phyloP scores from a whole-genome alignment of 2,113 vertebrate species.

The Melospiza melodia region DNA sequence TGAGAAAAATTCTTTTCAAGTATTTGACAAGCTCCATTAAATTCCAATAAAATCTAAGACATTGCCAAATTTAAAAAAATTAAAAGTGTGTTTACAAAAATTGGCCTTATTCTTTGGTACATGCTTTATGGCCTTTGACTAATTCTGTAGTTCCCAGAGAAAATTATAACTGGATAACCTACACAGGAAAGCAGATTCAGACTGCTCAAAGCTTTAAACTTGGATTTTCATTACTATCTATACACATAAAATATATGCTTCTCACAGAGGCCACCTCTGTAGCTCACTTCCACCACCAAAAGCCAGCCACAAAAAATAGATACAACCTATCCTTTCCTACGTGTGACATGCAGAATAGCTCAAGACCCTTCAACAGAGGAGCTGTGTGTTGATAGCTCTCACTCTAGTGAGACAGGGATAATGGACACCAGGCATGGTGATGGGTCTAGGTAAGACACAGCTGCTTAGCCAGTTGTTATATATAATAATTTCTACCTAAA shows the following conservation, averaged over 20 bases:
- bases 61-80: neutral
- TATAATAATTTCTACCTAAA: neutral
- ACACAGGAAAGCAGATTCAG: neutral
- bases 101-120: neutral
- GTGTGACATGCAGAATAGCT: neutral
- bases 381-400: neutral
- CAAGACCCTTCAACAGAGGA: neutral
- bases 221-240: neutral
- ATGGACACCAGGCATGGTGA: neutral
- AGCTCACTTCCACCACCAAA: neutral
- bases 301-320: neutral
- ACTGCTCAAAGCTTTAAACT: neutral
- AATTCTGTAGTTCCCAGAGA: neutral
- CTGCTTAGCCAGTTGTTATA: neutral
- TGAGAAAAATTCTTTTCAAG: constrained; percentile 12
- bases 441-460: neutral
- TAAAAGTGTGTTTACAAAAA: constrained; percentile 34
- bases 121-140: constrained; percentile 1
- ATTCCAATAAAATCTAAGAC: constrained; percentile 23
- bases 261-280: neutral
- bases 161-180: neutral
- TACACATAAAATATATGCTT: neutral
- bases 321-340: neutral
- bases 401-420: neutral
- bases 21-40: constrained; percentile 29